Conservation (phyloP, 2,113 vertebrate species). For the Sapayoa aenigma region DNA sequence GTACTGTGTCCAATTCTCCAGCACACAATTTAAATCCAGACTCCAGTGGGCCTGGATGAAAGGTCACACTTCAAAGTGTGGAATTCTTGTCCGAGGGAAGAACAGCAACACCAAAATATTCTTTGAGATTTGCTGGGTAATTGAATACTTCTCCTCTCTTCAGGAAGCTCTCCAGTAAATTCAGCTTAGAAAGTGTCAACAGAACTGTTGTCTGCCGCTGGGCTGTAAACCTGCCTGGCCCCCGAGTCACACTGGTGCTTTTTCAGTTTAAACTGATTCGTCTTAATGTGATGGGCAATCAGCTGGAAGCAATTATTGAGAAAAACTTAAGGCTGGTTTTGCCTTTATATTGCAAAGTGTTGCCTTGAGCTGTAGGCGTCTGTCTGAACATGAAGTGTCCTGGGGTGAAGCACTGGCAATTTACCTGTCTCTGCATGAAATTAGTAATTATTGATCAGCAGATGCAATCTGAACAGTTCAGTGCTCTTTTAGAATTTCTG, state of each 20-base stretch:
- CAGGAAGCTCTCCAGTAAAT: background rate
- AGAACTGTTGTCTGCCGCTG: background rate
- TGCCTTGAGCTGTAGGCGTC: slow-evolving; percentile 33
- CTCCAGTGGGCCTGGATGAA: background rate
- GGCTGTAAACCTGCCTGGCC: background rate
- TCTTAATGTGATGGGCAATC: background rate
- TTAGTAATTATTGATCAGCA: slow-evolving; percentile 62
- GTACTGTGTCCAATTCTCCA: background rate
- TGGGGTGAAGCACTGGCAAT: slow-evolving; percentile 53
- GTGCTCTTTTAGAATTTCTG: background rate
- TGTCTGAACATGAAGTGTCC: slow-evolving; percentile 45
- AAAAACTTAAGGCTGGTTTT: slow-evolving; percentile 32
- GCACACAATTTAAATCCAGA: background rate
- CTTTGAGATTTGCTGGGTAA: background rate
- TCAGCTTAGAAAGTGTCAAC: background rate
- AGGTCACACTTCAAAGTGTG: background rate
- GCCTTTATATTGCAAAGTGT: background rate
- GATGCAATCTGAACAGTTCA: slow-evolving; percentile 16
- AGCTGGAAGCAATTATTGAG: slow-evolving; percentile 23
- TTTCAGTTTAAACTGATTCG: background rate
- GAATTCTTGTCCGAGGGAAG: background rate
- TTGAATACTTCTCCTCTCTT: background rate
- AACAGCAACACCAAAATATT: background rate
- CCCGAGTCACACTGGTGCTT: background rate
- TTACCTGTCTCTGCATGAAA: slow-evolving; percentile 56